Percentiles rank a stretch among this genome's conserved stretches.
These are phyloP conservation scores for Gnathonemus echidnorhynchus DNA, from an alignment of 2,113 vertebrate genomes.

Conservation along the genomic window DNA sequence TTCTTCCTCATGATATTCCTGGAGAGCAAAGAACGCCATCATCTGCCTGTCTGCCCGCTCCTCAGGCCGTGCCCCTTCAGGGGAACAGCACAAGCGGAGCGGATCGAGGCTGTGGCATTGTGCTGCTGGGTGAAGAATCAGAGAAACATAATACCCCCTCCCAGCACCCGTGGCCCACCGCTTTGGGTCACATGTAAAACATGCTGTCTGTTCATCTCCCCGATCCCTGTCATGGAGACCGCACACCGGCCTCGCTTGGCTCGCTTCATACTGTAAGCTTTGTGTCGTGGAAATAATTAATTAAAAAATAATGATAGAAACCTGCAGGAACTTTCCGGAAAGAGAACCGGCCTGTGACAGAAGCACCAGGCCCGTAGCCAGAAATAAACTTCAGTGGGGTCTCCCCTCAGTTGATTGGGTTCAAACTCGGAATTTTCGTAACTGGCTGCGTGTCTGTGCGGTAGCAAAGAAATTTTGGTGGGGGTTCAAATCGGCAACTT, in stretches of 20 bases:
- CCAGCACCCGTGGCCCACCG: not conserved
- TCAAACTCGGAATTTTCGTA: not conserved
- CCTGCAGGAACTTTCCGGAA: constrained; percentile 6
- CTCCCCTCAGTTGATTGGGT: not conserved
- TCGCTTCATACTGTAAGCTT: not conserved
- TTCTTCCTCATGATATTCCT: not conserved
- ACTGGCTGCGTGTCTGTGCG: not conserved
- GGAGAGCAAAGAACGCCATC: not conserved
- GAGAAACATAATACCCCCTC: not conserved
- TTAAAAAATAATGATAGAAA: not conserved
- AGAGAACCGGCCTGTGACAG: not conserved
- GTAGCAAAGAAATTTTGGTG: not conserved
- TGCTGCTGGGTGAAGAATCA: not conserved
- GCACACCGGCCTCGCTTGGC: too few species aligned
- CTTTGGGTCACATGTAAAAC: not conserved
- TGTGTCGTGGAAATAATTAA: constrained; percentile 5
- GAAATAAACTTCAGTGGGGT: not conserved
- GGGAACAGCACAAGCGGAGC: not conserved
- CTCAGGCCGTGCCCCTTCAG: not conserved
- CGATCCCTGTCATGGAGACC: not conserved
- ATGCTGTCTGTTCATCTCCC: not conserved
- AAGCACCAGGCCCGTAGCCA: not conserved
- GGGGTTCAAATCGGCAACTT: not conserved
- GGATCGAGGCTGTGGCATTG: not conserved
- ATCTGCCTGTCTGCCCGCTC: not conserved